Evolutionary conservation across 2,797 vertebrate species (phyloP).

Genomic region (Amniataba percoides): DNA sequence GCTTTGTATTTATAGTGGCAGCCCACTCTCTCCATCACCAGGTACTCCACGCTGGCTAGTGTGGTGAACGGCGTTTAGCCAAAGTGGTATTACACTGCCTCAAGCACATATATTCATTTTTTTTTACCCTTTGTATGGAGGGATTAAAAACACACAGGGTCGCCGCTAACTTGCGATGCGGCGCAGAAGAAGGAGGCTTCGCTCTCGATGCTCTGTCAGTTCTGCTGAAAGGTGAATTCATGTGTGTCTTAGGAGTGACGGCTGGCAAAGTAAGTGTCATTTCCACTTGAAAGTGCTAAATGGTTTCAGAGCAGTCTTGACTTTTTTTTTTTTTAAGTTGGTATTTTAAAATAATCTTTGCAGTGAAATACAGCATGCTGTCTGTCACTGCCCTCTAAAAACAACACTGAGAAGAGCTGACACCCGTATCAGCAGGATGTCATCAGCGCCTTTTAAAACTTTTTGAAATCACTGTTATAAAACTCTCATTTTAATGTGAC

Average conservation of each 20-base stretch:
- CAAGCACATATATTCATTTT: constrained; percentile 19
- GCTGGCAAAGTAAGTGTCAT: neutral
- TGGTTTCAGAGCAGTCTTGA: neutral
- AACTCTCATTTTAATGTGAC: too few species aligned
- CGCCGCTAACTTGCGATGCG: neutral
- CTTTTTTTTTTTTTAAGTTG: neutral
- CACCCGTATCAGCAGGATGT: neutral
- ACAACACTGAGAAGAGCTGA: too few species aligned
- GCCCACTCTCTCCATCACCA: constrained; percentile 54
- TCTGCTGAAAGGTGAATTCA: neutral
- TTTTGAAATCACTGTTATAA: neutral
- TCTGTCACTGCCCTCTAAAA: neutral
- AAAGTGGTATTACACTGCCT: constrained; percentile 31
- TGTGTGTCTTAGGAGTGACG: neutral
- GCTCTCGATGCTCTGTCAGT: too few species aligned
- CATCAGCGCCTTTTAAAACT: neutral
- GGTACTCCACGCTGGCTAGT: constrained; percentile 25
- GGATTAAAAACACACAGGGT: constrained; percentile 23
- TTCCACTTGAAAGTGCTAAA: neutral
- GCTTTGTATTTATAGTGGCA: constrained; percentile 58
- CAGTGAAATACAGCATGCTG: neutral
- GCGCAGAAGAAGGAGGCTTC: neutral
- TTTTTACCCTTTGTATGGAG: neutral
- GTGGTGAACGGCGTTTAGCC: constrained; percentile 30
- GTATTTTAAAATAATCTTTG: neutral